Conservation (phyloP, 2,888 invertebrate genomes). For the Eugnorisma glareosa region DNA sequence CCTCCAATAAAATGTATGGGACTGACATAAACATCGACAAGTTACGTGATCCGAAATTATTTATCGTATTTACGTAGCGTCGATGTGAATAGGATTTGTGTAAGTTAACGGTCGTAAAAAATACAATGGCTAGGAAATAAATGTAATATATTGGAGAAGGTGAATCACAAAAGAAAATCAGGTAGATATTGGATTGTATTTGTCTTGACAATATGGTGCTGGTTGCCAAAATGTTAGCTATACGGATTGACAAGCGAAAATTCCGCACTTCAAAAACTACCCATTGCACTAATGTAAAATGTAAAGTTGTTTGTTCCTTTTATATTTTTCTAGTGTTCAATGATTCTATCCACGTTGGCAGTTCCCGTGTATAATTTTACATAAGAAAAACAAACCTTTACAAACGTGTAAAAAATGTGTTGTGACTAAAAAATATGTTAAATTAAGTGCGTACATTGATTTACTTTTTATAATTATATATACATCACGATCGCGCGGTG, state of each 20-base stretch:
- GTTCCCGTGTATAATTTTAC: no score
- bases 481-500: no score
- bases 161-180: conserved; percentile 1
- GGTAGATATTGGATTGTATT: neutral
- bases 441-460: neutral
- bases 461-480: neutral
- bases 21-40: conserved; percentile 34
- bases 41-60: conserved; percentile 45
- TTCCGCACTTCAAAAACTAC: no score
- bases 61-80: conserved; percentile 22
- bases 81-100: conserved; percentile 26
- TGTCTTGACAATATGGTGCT: neutral
- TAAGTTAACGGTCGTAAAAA: conserved; percentile 37
- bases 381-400: neutral
- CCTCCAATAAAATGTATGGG: conserved; percentile 24
- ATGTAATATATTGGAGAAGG: conserved; percentile 18
- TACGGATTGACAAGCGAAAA: no score
- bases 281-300: no score
- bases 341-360: no score
- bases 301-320: no score
- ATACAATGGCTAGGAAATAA: conserved; percentile 22
- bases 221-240: no score
- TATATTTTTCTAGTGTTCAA: no score
- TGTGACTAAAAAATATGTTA: no score
- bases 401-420: neutral